These are phyloP conservation scores for Diadophis punctatus DNA, from an alignment of 2,113 vertebrate genomes.

Conservation along the genomic window DNA sequence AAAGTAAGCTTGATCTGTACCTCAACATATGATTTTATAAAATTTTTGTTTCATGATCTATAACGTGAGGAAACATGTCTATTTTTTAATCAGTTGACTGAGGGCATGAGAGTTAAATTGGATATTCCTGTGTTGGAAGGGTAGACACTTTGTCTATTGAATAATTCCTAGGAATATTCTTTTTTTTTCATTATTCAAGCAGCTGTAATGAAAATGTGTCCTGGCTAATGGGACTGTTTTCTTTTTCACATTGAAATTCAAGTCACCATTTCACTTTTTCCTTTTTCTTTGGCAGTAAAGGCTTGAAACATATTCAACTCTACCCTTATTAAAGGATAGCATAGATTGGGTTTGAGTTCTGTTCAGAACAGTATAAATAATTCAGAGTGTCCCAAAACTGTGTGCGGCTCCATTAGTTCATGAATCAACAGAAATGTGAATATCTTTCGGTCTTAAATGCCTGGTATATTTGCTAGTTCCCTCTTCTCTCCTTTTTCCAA, in stretches of 20 bases:
- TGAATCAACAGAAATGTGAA: background rate
- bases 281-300: background rate
- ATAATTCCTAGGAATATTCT: background rate
- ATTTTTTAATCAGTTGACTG: background rate
- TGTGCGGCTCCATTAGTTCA: background rate
- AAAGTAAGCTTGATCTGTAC: background rate
- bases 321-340: accelerated
- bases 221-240: background rate
- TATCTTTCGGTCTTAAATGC: background rate
- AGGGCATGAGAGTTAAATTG: background rate
- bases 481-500: background rate
- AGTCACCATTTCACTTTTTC: background rate
- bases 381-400: background rate
- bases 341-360: background rate
- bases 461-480: background rate
- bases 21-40: background rate
- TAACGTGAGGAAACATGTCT: background rate
- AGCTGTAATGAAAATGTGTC: background rate
- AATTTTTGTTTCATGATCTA: background rate
- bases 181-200: background rate
- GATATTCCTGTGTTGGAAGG: background rate
- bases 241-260: conserved; percentile 2
- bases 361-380: background rate
- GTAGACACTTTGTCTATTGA: conserved; percentile 2
- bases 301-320: background rate